Conservation (phyloP, 1,140 invertebrate genomes). For the Pogonomyrmex californicus region DNA sequence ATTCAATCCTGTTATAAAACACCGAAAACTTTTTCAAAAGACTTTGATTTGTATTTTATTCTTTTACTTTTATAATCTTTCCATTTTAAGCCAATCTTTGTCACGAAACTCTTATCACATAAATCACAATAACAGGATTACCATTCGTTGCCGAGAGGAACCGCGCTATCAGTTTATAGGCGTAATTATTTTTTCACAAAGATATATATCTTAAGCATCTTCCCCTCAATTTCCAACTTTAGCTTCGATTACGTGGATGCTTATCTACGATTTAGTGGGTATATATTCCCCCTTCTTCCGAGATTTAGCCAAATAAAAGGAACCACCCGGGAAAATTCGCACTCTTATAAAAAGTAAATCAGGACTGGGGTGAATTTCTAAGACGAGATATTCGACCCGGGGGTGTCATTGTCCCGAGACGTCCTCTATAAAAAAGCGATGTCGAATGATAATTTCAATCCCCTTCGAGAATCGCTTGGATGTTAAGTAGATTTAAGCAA, state of each 20-base stretch:
- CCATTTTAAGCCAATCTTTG: not conserved
- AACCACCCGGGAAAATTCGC: not conserved
- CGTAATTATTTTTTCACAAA: slow-evolving; percentile 12
- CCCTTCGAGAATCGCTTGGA: not conserved
- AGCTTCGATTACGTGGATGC: slow-evolving; percentile 9
- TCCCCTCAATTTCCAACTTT: not conserved
- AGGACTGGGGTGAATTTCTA: slow-evolving; percentile 2
- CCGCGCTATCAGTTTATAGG: slow-evolving; percentile 31
- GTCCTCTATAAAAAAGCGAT: not conserved
- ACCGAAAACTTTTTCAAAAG: not conserved
- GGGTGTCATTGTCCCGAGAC: not conserved
- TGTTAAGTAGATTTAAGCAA: not conserved
- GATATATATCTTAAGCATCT: slow-evolving; percentile 8
- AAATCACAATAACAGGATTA: not conserved
- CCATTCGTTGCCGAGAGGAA: not conserved
- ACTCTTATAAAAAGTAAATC: slow-evolving; percentile 30
- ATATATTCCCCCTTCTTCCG: not conserved
- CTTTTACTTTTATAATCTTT: not conserved
- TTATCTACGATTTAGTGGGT: slow-evolving; percentile 36
- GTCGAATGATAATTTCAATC: slow-evolving; percentile 21
- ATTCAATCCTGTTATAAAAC: not conserved
- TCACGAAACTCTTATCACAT: slow-evolving; percentile 4
- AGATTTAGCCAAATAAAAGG: not conserved
- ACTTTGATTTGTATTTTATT: not conserved
- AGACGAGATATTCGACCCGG: not conserved